Evolutionary conservation across 2,113 vertebrate genomes (phyloP).

Genomic region (Balaeniceps rex): DNA sequence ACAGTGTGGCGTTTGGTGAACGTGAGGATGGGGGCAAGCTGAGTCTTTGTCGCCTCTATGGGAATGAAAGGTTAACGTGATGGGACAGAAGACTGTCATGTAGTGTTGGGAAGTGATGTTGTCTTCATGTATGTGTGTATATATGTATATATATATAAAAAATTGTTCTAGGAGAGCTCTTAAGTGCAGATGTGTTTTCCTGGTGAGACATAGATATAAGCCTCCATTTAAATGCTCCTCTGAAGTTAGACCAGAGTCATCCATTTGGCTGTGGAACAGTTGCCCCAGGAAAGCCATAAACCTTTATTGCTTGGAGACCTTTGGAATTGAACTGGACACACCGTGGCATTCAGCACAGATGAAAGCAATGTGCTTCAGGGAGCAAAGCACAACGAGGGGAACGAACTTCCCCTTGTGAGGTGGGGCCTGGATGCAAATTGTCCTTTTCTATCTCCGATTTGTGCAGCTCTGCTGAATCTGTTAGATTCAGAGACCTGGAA

Average conservation of each 20-base stretch:
- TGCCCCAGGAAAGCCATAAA: constrained; percentile 11
- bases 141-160: neutral
- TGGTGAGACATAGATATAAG: neutral
- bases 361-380: neutral
- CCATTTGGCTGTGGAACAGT: neutral
- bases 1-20: neutral
- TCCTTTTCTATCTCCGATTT: neutral
- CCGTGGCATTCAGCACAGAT: neutral
- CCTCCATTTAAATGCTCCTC: neutral
- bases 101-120: neutral
- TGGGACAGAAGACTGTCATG: neutral
- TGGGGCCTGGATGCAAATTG: neutral
- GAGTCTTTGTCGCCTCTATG: neutral
- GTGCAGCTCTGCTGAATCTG: neutral
- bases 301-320: neutral
- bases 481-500: neutral
- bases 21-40: neutral
- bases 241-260: neutral
- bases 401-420: rapidly evolving
- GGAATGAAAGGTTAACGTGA: neutral
- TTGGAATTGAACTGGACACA: neutral
- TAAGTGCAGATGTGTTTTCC: neutral
- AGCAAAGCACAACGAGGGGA: neutral
- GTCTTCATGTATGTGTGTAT: neutral
- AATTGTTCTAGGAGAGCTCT: neutral